Conservation (phyloP, 2,888 invertebrate genomes). For the Antheraea assamensis region DNA sequence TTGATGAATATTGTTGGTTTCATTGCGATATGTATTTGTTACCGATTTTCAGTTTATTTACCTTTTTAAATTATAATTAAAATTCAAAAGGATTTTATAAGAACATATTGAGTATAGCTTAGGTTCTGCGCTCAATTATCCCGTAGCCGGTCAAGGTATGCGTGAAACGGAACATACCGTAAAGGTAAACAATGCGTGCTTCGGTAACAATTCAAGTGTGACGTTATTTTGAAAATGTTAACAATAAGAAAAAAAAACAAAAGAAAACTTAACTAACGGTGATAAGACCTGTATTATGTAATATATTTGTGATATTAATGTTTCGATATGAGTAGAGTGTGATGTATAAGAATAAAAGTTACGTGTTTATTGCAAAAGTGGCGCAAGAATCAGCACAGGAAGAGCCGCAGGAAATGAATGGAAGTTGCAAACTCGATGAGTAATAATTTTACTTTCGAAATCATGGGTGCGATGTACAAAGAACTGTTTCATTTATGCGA, state of each 20-base stretch:
- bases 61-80: background rate
- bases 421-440: constrained; percentile 58
- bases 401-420: constrained; percentile 70
- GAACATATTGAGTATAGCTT: background rate
- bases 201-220: constrained; percentile 38
- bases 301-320: constrained; percentile 24
- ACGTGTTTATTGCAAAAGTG: constrained; percentile 45
- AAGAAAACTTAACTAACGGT: constrained; percentile 35
- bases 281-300: constrained; percentile 21
- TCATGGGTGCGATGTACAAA: constrained; percentile 69
- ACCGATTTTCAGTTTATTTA: background rate
- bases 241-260: constrained; percentile 58
- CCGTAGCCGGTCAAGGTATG: constrained; percentile 15
- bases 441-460: constrained; percentile 52
- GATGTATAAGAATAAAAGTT: constrained; percentile 24
- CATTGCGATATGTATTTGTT: background rate
- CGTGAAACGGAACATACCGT: constrained; percentile 30
- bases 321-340: constrained; percentile 22
- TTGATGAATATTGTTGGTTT: background rate
- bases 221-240: constrained; percentile 67
- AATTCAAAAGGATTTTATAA: background rate
- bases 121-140: background rate
- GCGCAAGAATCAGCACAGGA: constrained; percentile 64
- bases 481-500: constrained; percentile 82
- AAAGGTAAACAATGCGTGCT: constrained; percentile 37